Base-by-base conservation (phyloP, 2,797 vertebrate genomes). In the Alectoris magna region DNA sequence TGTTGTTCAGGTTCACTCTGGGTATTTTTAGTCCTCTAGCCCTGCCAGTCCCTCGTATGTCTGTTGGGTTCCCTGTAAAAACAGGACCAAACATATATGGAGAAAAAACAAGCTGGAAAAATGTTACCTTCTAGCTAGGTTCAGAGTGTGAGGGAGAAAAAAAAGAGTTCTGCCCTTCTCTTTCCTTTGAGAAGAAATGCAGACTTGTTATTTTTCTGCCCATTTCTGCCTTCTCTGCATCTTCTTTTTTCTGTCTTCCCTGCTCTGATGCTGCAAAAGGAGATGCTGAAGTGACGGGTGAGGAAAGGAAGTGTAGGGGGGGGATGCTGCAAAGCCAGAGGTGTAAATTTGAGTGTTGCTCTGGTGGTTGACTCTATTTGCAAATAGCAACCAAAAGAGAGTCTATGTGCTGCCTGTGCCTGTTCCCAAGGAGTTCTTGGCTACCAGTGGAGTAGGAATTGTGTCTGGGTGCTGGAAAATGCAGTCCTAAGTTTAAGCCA, bases 91-190 rank as follows among this genome's bases (percentile, higher is more conserved):
- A 69, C 1, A 39, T 44, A 6, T 4, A 14, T 17, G 27, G 29
- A 53, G 36, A 4, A 2, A 72, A 70, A 70, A 6, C 41, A 55
- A 39, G 9, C 48, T 77, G 76, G 73, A 23, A 41, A 88, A 75
- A 60, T 19, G 0, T 5, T 10, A 22, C 11, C 13, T 9, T 26
- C 23, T 29, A 58, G 51, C 22, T 63, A 29, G 43, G 9, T 27
- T 41, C 19, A 6, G 15, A 22, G 24, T 23, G 39, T 21, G 60
- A 76, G 18, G 36, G 56, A 53, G 6, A 1, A 58, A 60, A 60
- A 68, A 53, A 60, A 1, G 8, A 21, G 16, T 58, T 58, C 27
- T 64, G 44, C 34, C 31, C 26, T 64, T 80, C 67, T 62, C 34
- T 58, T 90, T 22, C 66, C 38, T 23, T 12, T 26, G 49, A 46